Conservation (phyloP, 2,888 invertebrate genomes). For the Dynastes grantii region DNA sequence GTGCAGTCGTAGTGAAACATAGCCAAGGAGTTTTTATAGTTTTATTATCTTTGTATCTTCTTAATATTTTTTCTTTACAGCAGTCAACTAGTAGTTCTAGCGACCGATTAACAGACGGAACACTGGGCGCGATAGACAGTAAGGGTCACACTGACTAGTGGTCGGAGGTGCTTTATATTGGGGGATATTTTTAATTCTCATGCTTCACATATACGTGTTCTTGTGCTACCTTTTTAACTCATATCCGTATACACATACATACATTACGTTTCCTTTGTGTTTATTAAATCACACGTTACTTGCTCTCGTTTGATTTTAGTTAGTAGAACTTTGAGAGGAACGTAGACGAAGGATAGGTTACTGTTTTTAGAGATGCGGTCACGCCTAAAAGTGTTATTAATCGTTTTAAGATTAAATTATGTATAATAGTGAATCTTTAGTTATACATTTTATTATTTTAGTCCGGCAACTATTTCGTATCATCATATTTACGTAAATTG, state of each 20-base stretch:
- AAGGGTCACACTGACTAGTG: constrained; percentile 26
- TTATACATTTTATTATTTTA: no score
- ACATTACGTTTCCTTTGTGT: background rate
- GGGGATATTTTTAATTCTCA: constrained; percentile 33
- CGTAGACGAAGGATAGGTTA: constrained; percentile 1
- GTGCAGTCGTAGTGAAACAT: constrained; percentile 2
- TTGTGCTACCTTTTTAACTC: constrained; percentile 24
- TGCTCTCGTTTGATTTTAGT: background rate
- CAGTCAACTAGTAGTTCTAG: constrained; percentile 39
- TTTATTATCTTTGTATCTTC: background rate
- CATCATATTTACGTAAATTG: no score
- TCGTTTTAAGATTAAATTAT: no score
- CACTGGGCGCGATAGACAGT: constrained; percentile 14
- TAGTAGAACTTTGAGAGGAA: constrained; percentile 1
- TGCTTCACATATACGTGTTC: constrained; percentile 27
- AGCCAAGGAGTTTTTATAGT: constrained; percentile 2
- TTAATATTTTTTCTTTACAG: constrained; percentile 35
- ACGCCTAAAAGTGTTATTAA: no score
- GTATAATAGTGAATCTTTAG: no score
- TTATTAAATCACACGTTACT: background rate
- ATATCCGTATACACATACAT: background rate
- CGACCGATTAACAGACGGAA: constrained; percentile 33
- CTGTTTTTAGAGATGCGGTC: no score
- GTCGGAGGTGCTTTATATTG: constrained; percentile 34
- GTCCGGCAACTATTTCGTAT: no score